Percentiles rank a stretch among this genome's conserved stretches.
Conservation (phyloP, 2,888 invertebrate species). For the Ischnura elegans region DNA sequence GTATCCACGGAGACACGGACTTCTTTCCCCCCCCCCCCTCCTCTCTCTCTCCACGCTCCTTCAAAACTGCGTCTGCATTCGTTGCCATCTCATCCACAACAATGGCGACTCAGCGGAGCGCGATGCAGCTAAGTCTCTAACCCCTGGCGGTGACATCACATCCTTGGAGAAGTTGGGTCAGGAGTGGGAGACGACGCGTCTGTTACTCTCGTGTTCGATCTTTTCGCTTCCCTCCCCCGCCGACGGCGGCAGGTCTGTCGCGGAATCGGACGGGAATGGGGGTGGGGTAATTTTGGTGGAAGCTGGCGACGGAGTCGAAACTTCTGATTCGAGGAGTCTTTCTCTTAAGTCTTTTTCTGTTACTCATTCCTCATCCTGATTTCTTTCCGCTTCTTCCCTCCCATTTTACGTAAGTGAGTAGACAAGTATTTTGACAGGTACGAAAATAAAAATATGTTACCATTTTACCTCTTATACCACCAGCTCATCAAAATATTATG, state of each 20-base stretch:
- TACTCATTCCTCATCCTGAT: background rate
- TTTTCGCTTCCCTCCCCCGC: background rate
- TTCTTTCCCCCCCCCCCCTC: no score
- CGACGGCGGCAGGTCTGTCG: background rate
- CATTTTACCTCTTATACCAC: no score
- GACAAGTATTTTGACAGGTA: background rate
- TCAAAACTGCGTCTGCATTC: background rate
- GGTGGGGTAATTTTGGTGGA: background rate
- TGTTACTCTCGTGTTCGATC: background rate
- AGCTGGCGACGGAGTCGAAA: background rate
- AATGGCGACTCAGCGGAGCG: slow-evolving; percentile 3
- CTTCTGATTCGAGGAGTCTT: background rate
- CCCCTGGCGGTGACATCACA: slow-evolving; percentile 28
- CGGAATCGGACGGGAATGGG: background rate
- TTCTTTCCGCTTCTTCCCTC: background rate
- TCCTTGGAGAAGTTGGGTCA: background rate
- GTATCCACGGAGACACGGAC: background rate
- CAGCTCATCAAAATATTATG: no score
- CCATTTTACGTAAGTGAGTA: background rate
- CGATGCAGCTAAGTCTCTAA: background rate
- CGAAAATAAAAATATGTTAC: no score
- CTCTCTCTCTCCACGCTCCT: background rate
- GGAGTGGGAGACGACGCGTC: background rate
- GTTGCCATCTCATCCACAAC: slow-evolving; percentile 6
- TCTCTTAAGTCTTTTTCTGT: background rate